A percentile compares a stretch with the other conserved stretches of the same genome.
phyloP scores from a whole-genome alignment of 2,113 vertebrate species.

The Chaetops frenatus region DNA sequence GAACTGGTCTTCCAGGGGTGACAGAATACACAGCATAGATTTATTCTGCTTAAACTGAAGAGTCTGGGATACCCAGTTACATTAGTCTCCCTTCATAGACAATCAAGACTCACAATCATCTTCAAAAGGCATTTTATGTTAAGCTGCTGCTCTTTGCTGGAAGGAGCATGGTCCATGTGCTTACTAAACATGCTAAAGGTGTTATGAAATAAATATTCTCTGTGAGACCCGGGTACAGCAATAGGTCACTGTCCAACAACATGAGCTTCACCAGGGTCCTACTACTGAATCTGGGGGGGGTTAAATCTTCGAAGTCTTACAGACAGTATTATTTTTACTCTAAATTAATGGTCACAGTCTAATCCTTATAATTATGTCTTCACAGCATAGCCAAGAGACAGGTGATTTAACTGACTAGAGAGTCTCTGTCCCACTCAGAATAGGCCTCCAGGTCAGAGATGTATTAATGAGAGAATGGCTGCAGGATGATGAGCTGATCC shows the following conservation, averaged over 20 bases:
- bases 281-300: background rate
- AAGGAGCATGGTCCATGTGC: background rate
- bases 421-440: background rate
- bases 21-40: background rate
- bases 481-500: background rate
- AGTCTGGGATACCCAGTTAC: background rate
- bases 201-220: background rate
- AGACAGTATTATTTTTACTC: constrained; percentile 1
- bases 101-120: background rate
- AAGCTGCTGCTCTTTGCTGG: background rate
- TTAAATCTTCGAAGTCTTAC: background rate
- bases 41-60: background rate
- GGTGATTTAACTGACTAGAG: background rate
- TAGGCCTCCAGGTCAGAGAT: background rate
- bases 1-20: background rate
- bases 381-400: background rate
- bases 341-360: background rate
- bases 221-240: background rate
- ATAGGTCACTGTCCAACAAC: background rate
- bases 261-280: background rate
- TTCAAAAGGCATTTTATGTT: background rate
- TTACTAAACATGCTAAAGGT: background rate
- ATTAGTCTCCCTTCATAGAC: background rate
- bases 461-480: background rate
- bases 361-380: background rate